Evolutionary conservation across 2,888 invertebrate genomes (phyloP).

Genomic region (Bruchidius siliquastri): DNA sequence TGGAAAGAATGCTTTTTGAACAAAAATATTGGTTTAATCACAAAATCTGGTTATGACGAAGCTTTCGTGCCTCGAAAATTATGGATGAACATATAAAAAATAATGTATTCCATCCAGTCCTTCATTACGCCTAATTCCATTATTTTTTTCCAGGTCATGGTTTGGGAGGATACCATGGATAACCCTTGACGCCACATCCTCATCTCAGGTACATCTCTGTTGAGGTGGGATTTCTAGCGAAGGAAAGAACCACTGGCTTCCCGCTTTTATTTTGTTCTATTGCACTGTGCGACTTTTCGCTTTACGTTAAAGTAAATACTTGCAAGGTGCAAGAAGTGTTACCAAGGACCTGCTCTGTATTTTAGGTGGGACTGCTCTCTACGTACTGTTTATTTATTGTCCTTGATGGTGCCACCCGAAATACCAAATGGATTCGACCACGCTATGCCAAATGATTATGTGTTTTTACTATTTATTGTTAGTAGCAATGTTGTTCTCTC

Average conservation of each 20-base stretch:
- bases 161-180: conserved; percentile 17
- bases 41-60: too few relatives aligned
- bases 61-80: too few relatives aligned
- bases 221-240: not conserved
- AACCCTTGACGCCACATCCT: conserved; percentile 4
- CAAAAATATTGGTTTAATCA: too few relatives aligned
- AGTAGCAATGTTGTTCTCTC: conserved; percentile 16
- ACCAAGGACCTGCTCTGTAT: not conserved
- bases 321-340: conserved; percentile 19
- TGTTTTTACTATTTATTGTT: conserved; percentile 7
- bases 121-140: not conserved
- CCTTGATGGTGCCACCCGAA: conserved; percentile 15
- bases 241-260: not conserved
- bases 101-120: too few relatives aligned
- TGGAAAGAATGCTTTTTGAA: too few relatives aligned
- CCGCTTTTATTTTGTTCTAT: conserved; percentile 17
- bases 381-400: conserved; percentile 20
- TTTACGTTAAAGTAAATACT: conserved; percentile 21
- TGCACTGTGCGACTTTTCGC: conserved; percentile 19
- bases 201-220: conserved; percentile 6
- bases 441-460: conserved; percentile 30
- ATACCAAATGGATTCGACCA: conserved; percentile 24
- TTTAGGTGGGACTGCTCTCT: not conserved
- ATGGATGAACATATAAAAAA: too few relatives aligned
- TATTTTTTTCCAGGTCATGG: conserved; percentile 23